Base-by-base conservation (phyloP, 2,113 vertebrate genomes). In the Setophaga coronata region DNA sequence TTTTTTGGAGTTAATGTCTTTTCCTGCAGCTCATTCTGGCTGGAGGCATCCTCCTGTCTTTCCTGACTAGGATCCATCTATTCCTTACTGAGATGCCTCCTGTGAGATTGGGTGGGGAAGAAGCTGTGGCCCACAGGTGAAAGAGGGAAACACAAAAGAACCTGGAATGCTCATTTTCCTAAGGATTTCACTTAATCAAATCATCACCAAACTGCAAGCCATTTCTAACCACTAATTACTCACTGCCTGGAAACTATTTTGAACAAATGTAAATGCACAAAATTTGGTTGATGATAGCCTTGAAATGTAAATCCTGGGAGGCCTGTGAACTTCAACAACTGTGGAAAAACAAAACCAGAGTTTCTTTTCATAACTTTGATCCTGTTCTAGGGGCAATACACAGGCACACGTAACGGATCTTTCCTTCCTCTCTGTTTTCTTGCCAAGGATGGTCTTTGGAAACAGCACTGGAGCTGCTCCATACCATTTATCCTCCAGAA, bases 291-390 rank as follows among this genome's bases (percentile, higher is more conserved):
- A 77, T 62, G 78, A 95, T 80, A 94, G 83, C 76, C 92, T 93
- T 93, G 92, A 94, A 96, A 96, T 86, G 89, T 76, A 96, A 91
- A 95, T 92, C 53, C 83, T 91, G 81, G 82, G 83, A 95, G 95
- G 86, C 73, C 28, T 95, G 89, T 82, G 89, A 95, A 92, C 92
- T 91, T 82, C 48, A 90, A 90, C 58, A 87, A 89, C 80, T 79
- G 77, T 73, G 62, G 78, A 87, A 93, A 95, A 94, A 87, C 57
- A 95, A 92, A 97, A 89, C 62, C 87, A 93, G 76, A 58, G 50
- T 54, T 94, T 92, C 77, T 91, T 79, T 91, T 61, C 29, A 15
- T 89, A 80, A 62, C 87, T 87, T 87, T 91, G 83, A 91, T 96
- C 92, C 78, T 87, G 26, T 76, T 95, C 81, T 92, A 84, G 36